A percentile compares a stretch with the other conserved stretches of the same genome.
These are phyloP conservation scores for Strigops habroptila DNA, from an alignment of 2,113 vertebrate genomes.

Conservation along the genomic window DNA sequence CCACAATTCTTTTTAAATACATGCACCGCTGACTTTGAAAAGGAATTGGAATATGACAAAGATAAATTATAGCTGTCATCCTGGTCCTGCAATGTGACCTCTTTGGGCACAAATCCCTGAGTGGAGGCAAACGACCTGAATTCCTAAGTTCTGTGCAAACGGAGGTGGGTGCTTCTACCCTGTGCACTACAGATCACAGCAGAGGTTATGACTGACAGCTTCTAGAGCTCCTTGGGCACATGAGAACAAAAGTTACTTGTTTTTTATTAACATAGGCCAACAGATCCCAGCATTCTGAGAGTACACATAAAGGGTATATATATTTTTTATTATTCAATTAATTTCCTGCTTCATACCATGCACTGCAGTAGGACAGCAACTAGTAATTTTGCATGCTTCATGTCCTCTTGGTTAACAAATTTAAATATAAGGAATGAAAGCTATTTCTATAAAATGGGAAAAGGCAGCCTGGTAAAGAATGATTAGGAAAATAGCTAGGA, in stretches of 20 bases:
- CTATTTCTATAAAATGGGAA: not conserved
- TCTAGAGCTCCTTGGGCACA: not conserved
- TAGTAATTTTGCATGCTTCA: not conserved
- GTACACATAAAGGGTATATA: not conserved
- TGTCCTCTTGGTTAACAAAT: not conserved
- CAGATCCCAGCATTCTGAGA: not conserved
- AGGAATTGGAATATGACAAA: not conserved
- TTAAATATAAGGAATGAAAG: not conserved
- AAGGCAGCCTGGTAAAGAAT: not conserved
- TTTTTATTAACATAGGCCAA: not conserved
- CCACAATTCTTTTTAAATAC: not conserved
- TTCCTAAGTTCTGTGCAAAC: not conserved
- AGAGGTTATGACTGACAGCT: not conserved
- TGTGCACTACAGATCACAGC: not conserved
- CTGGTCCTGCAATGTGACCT: not conserved
- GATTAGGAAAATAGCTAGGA: not conserved
- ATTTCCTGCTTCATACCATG: not conserved
- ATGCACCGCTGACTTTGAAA: not conserved
- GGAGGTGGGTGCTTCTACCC: not conserved
- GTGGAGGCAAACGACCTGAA: not conserved
- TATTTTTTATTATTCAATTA: not conserved
- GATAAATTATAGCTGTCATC: not conserved
- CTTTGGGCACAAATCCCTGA: accelerated
- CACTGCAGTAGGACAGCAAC: not conserved
- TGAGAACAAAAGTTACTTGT: not conserved